Conservation (phyloP, 2,113 vertebrate species). For the Scomber scombrus region DNA sequence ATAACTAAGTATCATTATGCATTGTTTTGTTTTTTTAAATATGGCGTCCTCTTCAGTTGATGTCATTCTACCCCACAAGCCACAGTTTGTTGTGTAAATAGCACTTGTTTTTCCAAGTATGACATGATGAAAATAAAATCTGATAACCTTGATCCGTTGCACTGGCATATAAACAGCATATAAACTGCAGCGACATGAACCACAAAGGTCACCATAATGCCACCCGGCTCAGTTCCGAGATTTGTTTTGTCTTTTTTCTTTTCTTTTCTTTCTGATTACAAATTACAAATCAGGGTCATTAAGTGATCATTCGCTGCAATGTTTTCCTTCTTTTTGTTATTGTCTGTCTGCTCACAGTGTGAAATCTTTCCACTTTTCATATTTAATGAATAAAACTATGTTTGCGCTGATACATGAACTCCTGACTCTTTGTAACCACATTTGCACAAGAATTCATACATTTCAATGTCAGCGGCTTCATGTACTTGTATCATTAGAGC, state of each 20-base stretch:
- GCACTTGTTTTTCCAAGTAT: neutral
- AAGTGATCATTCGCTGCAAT: conserved; percentile 31
- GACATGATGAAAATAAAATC: neutral
- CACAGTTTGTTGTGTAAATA: conserved; percentile 10
- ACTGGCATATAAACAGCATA: conserved; percentile 4
- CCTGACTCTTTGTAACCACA: conserved; percentile 59
- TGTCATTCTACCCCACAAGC: conserved; percentile 4
- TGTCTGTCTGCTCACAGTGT: conserved; percentile 57
- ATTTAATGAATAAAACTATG: conserved; percentile 83
- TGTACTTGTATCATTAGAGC: neutral
- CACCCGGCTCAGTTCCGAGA: conserved; percentile 17
- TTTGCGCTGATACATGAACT: conserved; percentile 56
- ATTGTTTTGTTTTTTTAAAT: conserved; percentile 17
- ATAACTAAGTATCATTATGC: neutral
- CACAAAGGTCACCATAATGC: conserved; percentile 18
- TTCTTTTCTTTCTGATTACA: conserved; percentile 21
- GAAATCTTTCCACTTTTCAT: conserved; percentile 70
- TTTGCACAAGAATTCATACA: conserved; percentile 6
- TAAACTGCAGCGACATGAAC: conserved; percentile 7
- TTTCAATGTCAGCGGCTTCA: neutral
- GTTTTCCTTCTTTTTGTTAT: conserved; percentile 49
- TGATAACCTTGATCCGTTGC: neutral
- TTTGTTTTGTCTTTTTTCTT: conserved; percentile 10
- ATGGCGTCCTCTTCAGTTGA: neutral
- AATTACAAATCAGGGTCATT: conserved; percentile 18